A percentile compares a stretch with the other conserved stretches of the same genome.
These are phyloP conservation scores for Cynocephalus volans DNA, from an alignment of 2,113 vertebrate species.

Conservation along the genomic window DNA sequence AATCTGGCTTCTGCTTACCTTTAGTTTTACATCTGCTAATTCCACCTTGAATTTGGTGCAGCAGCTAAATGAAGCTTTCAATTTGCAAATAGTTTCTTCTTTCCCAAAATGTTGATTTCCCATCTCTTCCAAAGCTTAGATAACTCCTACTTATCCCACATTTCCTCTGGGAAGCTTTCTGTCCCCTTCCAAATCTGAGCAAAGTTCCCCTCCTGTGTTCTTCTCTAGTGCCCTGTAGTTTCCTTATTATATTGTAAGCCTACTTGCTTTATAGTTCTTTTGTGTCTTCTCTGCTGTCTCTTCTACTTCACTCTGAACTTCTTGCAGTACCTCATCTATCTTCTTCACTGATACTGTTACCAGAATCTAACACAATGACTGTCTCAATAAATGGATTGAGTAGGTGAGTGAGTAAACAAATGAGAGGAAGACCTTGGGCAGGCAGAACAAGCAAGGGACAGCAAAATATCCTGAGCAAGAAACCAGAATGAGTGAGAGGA, in stretches of 20 bases:
- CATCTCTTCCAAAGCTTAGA: constrained; percentile 1
- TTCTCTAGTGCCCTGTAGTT: not conserved
- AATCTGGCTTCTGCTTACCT: not conserved
- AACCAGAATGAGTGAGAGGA: constrained; percentile 17
- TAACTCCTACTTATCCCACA: not conserved
- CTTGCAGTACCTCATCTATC: not conserved
- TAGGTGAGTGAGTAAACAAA: not conserved
- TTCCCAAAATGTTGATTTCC: not conserved
- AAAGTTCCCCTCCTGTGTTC: not conserved
- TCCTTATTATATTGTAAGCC: not conserved
- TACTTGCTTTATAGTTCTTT: not conserved
- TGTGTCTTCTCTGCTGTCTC: not conserved
- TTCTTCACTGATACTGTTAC: not conserved
- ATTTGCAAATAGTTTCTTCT: constrained; percentile 3
- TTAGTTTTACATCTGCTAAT: not conserved
- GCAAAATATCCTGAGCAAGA: constrained; percentile 11
- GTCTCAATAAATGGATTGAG: not conserved
- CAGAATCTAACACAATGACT: not conserved
- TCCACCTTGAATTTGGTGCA: constrained; percentile 1
- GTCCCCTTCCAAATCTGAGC: not conserved
- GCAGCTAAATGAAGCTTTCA: not conserved
- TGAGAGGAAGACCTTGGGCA: not conserved
- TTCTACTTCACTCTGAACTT: not conserved
- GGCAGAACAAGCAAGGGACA: not conserved
- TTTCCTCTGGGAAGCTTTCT: not conserved